Evolutionary conservation across 2,797 vertebrate species (phyloP).

Genomic region (Glyptemys insculpta): DNA sequence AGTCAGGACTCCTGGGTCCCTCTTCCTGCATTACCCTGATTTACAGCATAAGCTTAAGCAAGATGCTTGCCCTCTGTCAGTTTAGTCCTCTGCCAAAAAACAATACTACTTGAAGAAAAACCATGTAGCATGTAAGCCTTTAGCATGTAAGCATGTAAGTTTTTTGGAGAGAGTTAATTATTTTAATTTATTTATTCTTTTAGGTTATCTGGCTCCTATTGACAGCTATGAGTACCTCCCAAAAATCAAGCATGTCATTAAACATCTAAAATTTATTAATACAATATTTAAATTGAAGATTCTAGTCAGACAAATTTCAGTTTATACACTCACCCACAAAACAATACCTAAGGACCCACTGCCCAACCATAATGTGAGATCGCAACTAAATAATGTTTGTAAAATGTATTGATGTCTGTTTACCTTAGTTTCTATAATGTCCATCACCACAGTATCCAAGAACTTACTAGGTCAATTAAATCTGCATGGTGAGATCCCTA

Average conservation of each 20-base stretch:
- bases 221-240: background rate
- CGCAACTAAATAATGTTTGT: background rate
- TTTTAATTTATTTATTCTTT: background rate
- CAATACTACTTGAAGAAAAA: background rate
- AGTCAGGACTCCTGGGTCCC: background rate
- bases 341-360: background rate
- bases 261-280: background rate
- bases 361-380: background rate
- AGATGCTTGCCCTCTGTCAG: background rate
- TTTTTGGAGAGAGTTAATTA: background rate
- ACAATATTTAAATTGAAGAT: background rate
- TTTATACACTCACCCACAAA: background rate
- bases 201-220: background rate
- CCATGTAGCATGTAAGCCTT: background rate
- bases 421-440: background rate
- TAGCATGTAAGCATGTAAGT: background rate
- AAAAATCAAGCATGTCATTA: background rate
- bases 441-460: background rate
- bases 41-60: background rate
- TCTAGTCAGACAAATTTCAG: background rate
- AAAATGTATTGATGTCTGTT: background rate
- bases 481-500: background rate
- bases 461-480: background rate
- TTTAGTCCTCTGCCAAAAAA: background rate
- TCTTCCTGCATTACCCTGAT: background rate